Percentiles rank a stretch among this genome's conserved stretches.
Conservation (phyloP, 2,888 invertebrate genomes). For the Seladonia tumulorum region DNA sequence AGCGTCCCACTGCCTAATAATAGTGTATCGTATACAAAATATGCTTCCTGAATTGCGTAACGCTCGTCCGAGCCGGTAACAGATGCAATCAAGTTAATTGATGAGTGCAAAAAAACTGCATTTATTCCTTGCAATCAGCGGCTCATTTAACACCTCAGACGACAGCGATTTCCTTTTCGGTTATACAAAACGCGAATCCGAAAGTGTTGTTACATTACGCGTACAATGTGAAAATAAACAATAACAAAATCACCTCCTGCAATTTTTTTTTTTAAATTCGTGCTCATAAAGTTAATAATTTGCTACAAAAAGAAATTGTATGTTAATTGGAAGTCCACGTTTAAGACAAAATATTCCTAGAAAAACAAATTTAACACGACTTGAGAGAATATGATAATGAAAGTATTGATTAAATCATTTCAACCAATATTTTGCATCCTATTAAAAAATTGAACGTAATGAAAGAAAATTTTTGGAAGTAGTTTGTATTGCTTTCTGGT, state of each 20-base stretch:
- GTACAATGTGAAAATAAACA: background rate
- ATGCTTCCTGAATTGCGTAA: constrained; percentile 11
- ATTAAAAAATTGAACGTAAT: background rate
- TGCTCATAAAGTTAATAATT: background rate
- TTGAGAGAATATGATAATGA: no score
- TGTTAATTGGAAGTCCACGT: background rate
- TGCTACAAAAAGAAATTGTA: background rate
- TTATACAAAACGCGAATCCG: background rate
- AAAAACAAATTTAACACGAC: background rate
- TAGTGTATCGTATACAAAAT: background rate
- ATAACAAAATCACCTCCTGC: background rate
- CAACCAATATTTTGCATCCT: background rate
- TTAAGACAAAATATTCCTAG: background rate
- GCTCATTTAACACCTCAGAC: background rate
- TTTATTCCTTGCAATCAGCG: background rate
- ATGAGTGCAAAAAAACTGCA: background rate
- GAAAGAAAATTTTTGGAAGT: background rate
- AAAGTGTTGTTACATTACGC: background rate
- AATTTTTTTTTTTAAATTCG: background rate
- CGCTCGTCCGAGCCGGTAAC: background rate
- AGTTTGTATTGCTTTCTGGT: background rate
- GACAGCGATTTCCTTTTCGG: background rate
- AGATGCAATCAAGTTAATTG: constrained; percentile 4
- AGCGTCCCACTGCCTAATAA: background rate
- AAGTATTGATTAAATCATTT: background rate